Conservation (phyloP, 1,140 invertebrate species). For the Drosophila fuyamai region DNA sequence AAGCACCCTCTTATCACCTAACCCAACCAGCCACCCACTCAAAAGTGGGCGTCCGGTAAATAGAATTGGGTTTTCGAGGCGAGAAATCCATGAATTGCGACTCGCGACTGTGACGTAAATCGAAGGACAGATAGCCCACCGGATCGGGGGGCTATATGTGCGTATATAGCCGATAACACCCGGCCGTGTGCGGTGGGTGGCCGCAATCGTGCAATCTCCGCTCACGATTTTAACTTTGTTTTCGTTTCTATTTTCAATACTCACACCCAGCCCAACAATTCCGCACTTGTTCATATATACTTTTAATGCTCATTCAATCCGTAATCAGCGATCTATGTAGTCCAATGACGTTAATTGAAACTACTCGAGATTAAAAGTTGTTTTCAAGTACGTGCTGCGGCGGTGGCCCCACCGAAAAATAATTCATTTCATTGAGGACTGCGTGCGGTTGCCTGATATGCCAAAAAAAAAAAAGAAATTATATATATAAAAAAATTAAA, state of each 20-base stretch:
- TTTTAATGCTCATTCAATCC: slow-evolving; percentile 67
- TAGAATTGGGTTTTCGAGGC: slow-evolving; percentile 36
- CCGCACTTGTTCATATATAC: slow-evolving; percentile 35
- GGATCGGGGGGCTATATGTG: slow-evolving; percentile 32
- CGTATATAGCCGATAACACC: slow-evolving; percentile 39
- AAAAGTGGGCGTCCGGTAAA: slow-evolving; percentile 24
- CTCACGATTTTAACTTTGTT: slow-evolving; percentile 52
- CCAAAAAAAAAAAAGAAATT: slow-evolving; percentile 8
- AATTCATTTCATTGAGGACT: slow-evolving; percentile 45
- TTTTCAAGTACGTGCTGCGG: slow-evolving; percentile 68
- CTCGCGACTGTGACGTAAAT: slow-evolving; percentile 68
- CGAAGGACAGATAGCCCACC: slow-evolving; percentile 40
- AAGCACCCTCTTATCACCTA: slow-evolving; percentile 22
- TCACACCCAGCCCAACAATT: not conserved
- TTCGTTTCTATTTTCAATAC: slow-evolving; percentile 44
- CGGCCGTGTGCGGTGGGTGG: slow-evolving; percentile 66
- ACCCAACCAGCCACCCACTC: slow-evolving; percentile 28
- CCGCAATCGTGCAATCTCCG: slow-evolving; percentile 54
- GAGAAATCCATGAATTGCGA: slow-evolving; percentile 71
- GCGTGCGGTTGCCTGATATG: slow-evolving; percentile 29
- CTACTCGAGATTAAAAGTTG: slow-evolving; percentile 79
- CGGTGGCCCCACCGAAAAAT: slow-evolving; percentile 32
- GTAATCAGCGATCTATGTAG: slow-evolving; percentile 80
- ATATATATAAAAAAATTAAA: slow-evolving; percentile 3
- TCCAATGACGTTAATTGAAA: slow-evolving; percentile 83